These are phyloP conservation scores for Drosophila mayaguana DNA, from an alignment of 2,888 invertebrate species.

Conservation along the genomic window DNA sequence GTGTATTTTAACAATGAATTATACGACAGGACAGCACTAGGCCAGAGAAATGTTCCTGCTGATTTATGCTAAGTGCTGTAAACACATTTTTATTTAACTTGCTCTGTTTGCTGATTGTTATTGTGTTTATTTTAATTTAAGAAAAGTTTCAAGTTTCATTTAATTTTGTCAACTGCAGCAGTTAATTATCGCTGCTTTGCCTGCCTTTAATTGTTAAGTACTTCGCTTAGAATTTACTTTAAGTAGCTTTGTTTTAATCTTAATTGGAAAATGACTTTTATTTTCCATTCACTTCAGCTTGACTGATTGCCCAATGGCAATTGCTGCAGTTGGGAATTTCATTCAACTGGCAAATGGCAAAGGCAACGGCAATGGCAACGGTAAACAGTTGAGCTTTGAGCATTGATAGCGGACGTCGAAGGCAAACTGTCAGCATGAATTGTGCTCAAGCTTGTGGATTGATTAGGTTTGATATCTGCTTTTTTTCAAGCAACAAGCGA, in stretches of 20 bases:
- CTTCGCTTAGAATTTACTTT: not conserved
- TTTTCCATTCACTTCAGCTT: not conserved
- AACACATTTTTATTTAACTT: conserved; percentile 5
- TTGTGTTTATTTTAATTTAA: conserved; percentile 9
- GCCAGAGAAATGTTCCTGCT: conserved; percentile 45
- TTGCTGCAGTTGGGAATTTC: conserved; percentile 8
- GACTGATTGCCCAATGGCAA: conserved; percentile 22
- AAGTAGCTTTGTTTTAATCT: not conserved
- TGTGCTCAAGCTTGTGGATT: conserved; percentile 31
- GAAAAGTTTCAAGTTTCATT: not conserved
- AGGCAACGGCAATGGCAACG: not conserved
- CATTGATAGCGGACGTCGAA: not conserved
- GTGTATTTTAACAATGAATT: conserved; percentile 67
- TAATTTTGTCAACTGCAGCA: not conserved
- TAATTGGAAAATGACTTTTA: conserved; percentile 3
- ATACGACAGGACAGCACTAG: conserved; percentile 50
- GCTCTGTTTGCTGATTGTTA: not conserved
- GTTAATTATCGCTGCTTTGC: not conserved
- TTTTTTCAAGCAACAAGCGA: conserved; percentile 39
- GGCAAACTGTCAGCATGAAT: conserved; percentile 5
- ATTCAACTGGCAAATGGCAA: conserved; percentile 11
- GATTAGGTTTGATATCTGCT: conserved; percentile 52
- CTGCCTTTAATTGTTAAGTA: not conserved
- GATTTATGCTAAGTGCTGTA: conserved; percentile 60
- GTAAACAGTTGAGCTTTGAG: conserved; percentile 4